Percentiles rank a stretch among this genome's conserved stretches.
Evolutionary conservation across 2,888 invertebrate genomes (phyloP).

Genomic region (Erynnis tages): DNA sequence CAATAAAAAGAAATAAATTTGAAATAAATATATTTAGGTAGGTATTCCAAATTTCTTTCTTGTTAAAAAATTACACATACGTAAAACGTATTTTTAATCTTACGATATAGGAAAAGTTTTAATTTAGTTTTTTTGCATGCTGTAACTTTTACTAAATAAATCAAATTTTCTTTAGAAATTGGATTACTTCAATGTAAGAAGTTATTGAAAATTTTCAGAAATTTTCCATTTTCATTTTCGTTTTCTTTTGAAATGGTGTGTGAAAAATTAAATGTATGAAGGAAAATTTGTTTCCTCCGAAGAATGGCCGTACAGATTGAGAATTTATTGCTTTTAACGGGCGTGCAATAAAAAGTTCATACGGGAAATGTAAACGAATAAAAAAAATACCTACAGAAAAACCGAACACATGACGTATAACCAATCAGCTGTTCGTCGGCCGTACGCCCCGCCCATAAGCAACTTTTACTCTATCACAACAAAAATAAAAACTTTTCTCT

Average conservation of each 20-base stretch:
- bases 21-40: too few species aligned
- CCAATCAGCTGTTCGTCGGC: constrained; percentile 76
- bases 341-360: constrained; percentile 21
- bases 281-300: constrained; percentile 12
- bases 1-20: too few species aligned
- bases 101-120: too few species aligned
- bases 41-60: too few species aligned
- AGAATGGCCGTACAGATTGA: constrained; percentile 11
- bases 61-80: too few species aligned
- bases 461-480: constrained; percentile 70
- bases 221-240: background rate
- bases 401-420: constrained; percentile 67
- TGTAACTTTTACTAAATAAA: too few species aligned
- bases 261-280: constrained; percentile 2
- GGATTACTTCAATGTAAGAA: too few species aligned
- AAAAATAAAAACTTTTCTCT: constrained; percentile 53
- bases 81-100: too few species aligned
- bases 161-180: too few species aligned
- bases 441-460: constrained; percentile 68
- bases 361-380: constrained; percentile 32
- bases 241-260: too few species aligned
- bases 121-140: too few species aligned
- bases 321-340: constrained; percentile 19
- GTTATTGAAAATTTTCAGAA: background rate
- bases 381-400: constrained; percentile 73